A percentile compares a stretch with the other conserved stretches of the same genome.
Conservation (phyloP, 2,113 vertebrate genomes). For the Plecturocebus donacophilus region DNA sequence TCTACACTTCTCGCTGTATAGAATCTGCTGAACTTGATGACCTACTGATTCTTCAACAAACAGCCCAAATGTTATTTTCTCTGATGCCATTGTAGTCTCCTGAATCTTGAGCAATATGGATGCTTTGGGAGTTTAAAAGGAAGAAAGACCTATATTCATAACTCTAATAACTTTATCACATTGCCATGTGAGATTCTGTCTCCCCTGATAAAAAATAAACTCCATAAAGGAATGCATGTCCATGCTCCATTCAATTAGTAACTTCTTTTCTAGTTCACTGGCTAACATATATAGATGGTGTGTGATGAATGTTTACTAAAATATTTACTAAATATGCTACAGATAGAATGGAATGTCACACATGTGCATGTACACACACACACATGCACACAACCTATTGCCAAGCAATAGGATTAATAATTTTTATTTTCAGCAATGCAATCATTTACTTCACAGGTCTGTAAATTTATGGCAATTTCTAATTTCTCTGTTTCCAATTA, state of each 20-base stretch:
- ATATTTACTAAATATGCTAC: conserved; percentile 23
- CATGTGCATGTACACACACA: no score
- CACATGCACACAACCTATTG: background rate
- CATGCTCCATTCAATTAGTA: background rate
- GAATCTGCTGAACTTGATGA: background rate
- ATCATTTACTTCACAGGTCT: background rate
- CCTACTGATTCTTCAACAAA: background rate
- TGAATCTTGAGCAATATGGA: background rate
- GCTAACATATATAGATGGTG: background rate
- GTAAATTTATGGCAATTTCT: background rate
- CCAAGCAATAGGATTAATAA: background rate
- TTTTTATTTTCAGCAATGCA: background rate
- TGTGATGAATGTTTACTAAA: conserved; percentile 15
- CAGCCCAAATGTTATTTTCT: background rate
- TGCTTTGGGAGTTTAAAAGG: background rate
- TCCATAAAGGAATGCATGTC: background rate
- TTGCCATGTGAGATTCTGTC: background rate
- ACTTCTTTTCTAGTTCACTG: background rate
- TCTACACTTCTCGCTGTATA: background rate
- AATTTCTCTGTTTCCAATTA: background rate
- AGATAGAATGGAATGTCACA: background rate
- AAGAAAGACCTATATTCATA: background rate
- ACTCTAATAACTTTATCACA: background rate
- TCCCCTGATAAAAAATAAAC: conserved; percentile 45
- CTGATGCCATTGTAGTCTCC: background rate